phyloP scores from a whole-genome alignment of 2,888 invertebrate species.

The Odontocerum albicorne region DNA sequence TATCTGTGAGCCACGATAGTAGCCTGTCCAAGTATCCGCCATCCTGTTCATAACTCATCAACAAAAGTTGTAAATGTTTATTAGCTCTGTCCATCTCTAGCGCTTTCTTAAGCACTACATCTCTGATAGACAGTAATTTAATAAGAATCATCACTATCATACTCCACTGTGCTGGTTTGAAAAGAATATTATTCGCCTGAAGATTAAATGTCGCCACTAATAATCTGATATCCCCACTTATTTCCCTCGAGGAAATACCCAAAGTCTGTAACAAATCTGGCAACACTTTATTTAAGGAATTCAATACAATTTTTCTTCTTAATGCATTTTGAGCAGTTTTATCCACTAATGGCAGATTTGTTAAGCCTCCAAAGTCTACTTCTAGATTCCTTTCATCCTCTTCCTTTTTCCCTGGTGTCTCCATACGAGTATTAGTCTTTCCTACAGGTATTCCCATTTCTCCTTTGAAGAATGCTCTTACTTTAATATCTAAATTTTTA shows the following conservation, averaged over 20 bases:
- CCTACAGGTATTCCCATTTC: slow-evolving; percentile 50
- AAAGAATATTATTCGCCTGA: slow-evolving; percentile 70
- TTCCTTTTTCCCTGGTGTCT: slow-evolving; percentile 39
- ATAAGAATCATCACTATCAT: slow-evolving; percentile 69
- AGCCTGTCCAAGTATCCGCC: slow-evolving; percentile 55
- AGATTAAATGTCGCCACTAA: slow-evolving; percentile 68
- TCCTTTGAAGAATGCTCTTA: slow-evolving; percentile 64
- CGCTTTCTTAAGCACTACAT: slow-evolving; percentile 44
- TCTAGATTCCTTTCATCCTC: slow-evolving; percentile 43
- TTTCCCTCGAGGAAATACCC: slow-evolving; percentile 47
- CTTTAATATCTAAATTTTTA: slow-evolving; percentile 64
- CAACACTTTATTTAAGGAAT: slow-evolving; percentile 64
- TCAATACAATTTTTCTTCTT: slow-evolving; percentile 68
- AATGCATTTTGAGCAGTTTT: slow-evolving; percentile 66
- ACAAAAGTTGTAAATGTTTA: slow-evolving; percentile 51
- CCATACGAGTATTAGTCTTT: slow-evolving; percentile 38
- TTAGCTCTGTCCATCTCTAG: slow-evolving; percentile 46
- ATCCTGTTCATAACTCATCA: slow-evolving; percentile 55
- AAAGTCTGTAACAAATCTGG: slow-evolving; percentile 60
- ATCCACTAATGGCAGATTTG: slow-evolving; percentile 66
- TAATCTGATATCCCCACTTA: slow-evolving; percentile 51
- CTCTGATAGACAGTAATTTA: slow-evolving; percentile 57
- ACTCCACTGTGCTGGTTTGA: slow-evolving; percentile 72
- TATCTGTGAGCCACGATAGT: slow-evolving; percentile 54
- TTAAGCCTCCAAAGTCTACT: too few relatives aligned